Conservation (phyloP, 2,113 vertebrate species). For the Myotis yumanensis region DNA sequence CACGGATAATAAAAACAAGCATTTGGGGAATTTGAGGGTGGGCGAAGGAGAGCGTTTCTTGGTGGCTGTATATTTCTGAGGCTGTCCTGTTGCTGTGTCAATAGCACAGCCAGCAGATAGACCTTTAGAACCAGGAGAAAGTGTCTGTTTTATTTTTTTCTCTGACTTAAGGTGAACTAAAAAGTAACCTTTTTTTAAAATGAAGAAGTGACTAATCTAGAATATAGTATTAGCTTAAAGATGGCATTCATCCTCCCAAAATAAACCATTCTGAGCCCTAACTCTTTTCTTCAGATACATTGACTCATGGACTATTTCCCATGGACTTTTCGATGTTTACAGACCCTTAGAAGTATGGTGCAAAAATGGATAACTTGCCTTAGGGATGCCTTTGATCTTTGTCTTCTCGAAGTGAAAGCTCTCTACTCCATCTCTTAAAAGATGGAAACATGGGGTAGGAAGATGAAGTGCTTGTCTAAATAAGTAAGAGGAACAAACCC, state of each 20-base stretch:
- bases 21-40: background rate
- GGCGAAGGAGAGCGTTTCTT: background rate
- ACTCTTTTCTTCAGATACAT: background rate
- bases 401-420: background rate
- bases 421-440: background rate
- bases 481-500: background rate
- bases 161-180: background rate
- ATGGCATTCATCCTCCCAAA: background rate
- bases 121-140: background rate
- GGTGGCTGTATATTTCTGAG: background rate
- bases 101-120: background rate
- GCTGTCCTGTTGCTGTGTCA: background rate
- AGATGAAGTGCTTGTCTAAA: background rate
- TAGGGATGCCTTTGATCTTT: background rate
- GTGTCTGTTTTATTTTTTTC: background rate
- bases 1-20: background rate
- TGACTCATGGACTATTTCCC: background rate
- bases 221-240: conserved; percentile 3
- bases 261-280: background rate
- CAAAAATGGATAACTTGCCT: background rate
- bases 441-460: background rate
- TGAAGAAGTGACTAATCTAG: conserved; percentile 4
- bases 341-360: background rate
- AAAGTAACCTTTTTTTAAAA: background rate
- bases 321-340: background rate